Evolutionary conservation across 1,140 invertebrate species (phyloP).

Genomic region (Lerema accius): DNA sequence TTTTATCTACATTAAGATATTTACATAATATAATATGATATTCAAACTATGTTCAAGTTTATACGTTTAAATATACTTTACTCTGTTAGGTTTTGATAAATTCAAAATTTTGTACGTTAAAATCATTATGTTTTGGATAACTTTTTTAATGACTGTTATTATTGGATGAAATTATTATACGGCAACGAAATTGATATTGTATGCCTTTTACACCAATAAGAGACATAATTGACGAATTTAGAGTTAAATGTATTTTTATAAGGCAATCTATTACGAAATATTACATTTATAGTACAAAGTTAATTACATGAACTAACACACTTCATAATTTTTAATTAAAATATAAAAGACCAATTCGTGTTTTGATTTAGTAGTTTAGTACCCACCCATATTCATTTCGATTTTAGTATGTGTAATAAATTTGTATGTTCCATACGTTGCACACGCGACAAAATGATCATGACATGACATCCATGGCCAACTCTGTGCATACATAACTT

Average conservation of each 20-base stretch:
- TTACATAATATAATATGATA: neutral
- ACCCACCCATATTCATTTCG: constrained; percentile 58
- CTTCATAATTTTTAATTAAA: constrained; percentile 76
- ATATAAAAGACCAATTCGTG: constrained; percentile 77
- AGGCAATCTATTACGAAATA: constrained; percentile 48
- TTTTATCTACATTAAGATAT: constrained; percentile 12
- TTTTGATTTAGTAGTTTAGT: constrained; percentile 81
- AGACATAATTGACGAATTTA: constrained; percentile 17
- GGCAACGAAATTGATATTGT: constrained; percentile 8
- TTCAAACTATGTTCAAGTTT: constrained; percentile 5
- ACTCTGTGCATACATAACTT: constrained; percentile 35
- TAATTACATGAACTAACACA: constrained; percentile 69
- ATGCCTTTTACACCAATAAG: constrained; percentile 14
- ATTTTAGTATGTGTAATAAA: constrained; percentile 31
- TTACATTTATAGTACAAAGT: constrained; percentile 70
- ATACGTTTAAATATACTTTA: constrained; percentile 14
- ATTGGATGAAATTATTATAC: neutral
- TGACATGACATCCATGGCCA: constrained; percentile 32
- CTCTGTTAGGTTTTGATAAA: constrained; percentile 11
- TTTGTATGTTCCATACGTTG: constrained; percentile 31
- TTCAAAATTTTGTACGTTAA: constrained; percentile 21
- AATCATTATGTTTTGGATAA: constrained; percentile 2
- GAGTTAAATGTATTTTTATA: constrained; percentile 39
- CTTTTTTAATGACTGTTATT: constrained; percentile 5
- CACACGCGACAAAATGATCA: constrained; percentile 31